Conservation (phyloP, 2,797 vertebrate genomes). For the Salmo trutta region DNA sequence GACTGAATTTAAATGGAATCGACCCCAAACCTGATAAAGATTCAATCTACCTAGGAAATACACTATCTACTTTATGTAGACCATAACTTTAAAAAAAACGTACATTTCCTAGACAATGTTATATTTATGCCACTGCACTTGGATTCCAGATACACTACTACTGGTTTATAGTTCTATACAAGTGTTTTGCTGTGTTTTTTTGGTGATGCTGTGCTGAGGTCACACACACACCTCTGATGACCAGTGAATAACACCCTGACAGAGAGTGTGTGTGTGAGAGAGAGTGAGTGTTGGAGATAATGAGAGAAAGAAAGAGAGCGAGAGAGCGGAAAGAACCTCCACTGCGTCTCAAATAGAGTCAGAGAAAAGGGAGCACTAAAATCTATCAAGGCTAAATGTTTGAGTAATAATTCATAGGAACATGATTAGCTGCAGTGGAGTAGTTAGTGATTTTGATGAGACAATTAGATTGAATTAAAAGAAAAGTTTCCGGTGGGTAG, state of each 20-base stretch:
- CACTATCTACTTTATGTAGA: too few relatives aligned
- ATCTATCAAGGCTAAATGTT: constrained; percentile 3
- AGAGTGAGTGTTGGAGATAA: neutral
- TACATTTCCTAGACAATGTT: too few relatives aligned
- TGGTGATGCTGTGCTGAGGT: constrained; percentile 46
- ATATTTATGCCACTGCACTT: neutral
- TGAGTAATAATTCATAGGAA: constrained; percentile 19
- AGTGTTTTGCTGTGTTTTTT: constrained; percentile 60
- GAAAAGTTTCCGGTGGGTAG: constrained; percentile 44
- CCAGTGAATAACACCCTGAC: constrained; percentile 30
- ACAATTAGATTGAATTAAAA: constrained; percentile 63
- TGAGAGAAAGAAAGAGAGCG: neutral
- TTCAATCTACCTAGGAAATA: too few relatives aligned
- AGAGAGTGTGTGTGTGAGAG: constrained; percentile 7
- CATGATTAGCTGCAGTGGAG: constrained; percentile 10
- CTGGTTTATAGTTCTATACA: constrained; percentile 18
- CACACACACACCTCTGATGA: constrained; percentile 35
- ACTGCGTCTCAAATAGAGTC: neutral
- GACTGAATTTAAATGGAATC: too few relatives aligned
- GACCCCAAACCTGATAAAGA: too few relatives aligned
- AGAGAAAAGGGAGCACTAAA: neutral
- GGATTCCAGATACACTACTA: neutral
- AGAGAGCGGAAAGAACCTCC: neutral
- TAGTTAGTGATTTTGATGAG: constrained; percentile 49
- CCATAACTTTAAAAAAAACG: too few relatives aligned